Base-by-base conservation (phyloP, 2,113 vertebrate species). In the Bungarus multicinctus region DNA sequence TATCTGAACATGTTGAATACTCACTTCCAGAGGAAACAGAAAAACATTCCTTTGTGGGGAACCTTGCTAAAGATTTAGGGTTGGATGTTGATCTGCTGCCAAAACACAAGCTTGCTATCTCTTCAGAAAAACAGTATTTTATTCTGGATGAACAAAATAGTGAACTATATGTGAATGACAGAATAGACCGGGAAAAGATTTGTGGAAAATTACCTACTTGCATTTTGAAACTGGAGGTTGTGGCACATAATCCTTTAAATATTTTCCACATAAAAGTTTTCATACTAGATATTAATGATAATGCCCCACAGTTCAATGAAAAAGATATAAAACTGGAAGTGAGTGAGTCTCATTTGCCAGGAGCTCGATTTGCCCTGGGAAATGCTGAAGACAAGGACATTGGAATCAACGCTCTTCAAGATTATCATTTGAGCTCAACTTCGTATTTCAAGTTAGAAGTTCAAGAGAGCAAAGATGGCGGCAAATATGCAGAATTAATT, bases 381-480 rank as follows among this genome's bases (percentile, higher is more conserved):
- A 95, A 96, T 69, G 98, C 98, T 0, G 96, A 97, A 25, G 98
- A 98, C 85, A 89, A 92, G 54, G 98, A 98, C 86, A 96, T 98
- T 23, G 98, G 97, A 74, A 94, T 87, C 11, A 98, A 98, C 1
- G 94, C 97, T 1, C 92, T 98, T 0, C 97, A 98, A 45, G 91
- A 60, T 93, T 98, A 98, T 74, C 90, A 34, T 0, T 94, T 98
- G n/a, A 96, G 94, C 43, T 50, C 92, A 6, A 97, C 97, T n/a
- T 94, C 96, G 0, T 55, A 98, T 93, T 98, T 98, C 88, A 92
- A 94, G n/a, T 55, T 99, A 1, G 88, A 95, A 47, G 94, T 97
- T 0, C 96, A 96, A 23, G 93, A 94, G 87, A 96, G 93, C 27
- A 91, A 94, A 0, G 96, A 93, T 34, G 96, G 95, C 89, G 96